phyloP scores from a whole-genome alignment of 2,113 vertebrate genomes.

The rabbit (Oryctolagus cuniculus) region DNA sequence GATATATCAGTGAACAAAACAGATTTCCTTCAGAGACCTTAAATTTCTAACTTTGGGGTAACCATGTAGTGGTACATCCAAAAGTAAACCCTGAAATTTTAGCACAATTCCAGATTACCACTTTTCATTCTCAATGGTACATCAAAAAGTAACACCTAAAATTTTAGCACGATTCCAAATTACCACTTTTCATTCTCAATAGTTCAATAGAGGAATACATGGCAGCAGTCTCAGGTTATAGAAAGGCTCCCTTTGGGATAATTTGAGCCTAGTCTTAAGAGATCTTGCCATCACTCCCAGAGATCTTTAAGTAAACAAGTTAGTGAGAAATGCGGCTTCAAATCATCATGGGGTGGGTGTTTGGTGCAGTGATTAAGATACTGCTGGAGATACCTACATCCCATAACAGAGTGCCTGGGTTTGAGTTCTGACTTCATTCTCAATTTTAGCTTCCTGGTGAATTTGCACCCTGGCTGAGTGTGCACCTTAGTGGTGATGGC shows the following conservation, averaged over 20 bases:
- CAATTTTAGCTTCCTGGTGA: no score
- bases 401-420: no score
- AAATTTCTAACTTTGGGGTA: neutral
- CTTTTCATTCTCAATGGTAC: conserved; percentile 39
- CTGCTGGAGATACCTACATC: no score
- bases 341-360: neutral
- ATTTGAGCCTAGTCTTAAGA: neutral
- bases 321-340: neutral
- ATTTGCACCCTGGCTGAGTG: no score
- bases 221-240: neutral
- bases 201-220: neutral
- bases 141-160: neutral
- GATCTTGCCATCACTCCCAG: neutral
- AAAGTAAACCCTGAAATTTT: conserved; percentile 16
- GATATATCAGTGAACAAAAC: neutral
- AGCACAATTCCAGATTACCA: neutral
- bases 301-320: conserved; percentile 13
- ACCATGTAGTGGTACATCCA: neutral
- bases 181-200: conserved; percentile 40
- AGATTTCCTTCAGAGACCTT: neutral
- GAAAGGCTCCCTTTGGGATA: neutral
- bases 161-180: conserved; percentile 10
- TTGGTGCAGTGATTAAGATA: no score
- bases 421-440: no score
- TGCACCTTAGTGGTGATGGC: no score